A percentile compares a stretch with the other conserved stretches of the same genome.
Evolutionary conservation across 2,888 invertebrate genomes (phyloP).

Genomic region (Chironomus riparius): DNA sequence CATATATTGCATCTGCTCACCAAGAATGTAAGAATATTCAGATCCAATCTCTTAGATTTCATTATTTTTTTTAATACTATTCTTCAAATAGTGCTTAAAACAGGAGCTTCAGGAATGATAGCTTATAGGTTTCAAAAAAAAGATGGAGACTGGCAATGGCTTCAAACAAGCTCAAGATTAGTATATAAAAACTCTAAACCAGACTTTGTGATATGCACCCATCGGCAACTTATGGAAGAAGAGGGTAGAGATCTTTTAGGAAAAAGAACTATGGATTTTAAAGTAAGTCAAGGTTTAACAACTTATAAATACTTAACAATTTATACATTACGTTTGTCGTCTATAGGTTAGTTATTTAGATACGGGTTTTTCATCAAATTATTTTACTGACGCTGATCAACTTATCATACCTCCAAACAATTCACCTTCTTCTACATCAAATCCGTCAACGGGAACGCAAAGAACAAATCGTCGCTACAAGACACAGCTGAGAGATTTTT

Average conservation of each 20-base stretch:
- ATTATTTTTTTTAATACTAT: background rate
- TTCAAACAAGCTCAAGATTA: conserved; percentile 92
- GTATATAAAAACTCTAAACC: conserved; percentile 99
- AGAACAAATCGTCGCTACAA: conserved; percentile 84
- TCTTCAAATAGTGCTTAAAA: conserved; percentile 77
- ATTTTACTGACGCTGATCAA: conserved; percentile 81
- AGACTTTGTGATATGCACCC: conserved; percentile 97
- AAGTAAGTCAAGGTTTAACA: conserved; percentile 63
- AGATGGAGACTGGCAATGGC: conserved; percentile 93
- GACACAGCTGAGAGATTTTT: conserved; percentile 83
- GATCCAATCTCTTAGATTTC: too few species aligned
- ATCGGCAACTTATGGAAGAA: conserved; percentile 98
- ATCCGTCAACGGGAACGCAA: conserved; percentile 49
- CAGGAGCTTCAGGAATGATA: conserved; percentile 98
- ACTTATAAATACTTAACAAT: too few species aligned
- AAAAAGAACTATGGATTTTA: conserved; percentile 98
- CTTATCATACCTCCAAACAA: conserved; percentile 50
- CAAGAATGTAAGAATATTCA: conserved; percentile 78
- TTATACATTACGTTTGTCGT: background rate
- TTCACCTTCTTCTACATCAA: conserved; percentile 44
- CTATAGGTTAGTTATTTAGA: conserved; percentile 70
- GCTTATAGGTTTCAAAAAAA: conserved; percentile 96
- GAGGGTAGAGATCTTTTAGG: conserved; percentile 95
- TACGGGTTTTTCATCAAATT: conserved; percentile 82
- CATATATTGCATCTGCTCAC: conserved; percentile 96